These are phyloP conservation scores for Otus sunia DNA, from an alignment of 2,113 vertebrate genomes.

Conservation along the genomic window DNA sequence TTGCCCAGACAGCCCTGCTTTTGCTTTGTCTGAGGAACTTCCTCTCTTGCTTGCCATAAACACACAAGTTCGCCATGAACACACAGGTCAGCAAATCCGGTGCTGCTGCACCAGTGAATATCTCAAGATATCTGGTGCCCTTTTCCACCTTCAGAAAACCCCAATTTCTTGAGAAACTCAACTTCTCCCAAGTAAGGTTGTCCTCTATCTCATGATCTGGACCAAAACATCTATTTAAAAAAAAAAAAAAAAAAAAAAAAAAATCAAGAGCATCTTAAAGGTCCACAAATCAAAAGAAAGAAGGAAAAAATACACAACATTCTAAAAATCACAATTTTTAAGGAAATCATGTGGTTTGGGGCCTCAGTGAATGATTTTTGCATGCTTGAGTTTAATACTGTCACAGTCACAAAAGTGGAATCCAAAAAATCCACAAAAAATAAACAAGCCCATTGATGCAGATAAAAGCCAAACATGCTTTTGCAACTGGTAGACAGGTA, in stretches of 20 bases:
- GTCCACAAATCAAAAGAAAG: not conserved
- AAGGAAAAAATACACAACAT: not conserved
- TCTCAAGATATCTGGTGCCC: not conserved
- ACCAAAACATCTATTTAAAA: not conserved
- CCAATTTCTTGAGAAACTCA: not conserved
- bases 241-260: too few relatives aligned
- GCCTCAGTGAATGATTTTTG: not conserved
- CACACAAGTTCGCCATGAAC: not conserved
- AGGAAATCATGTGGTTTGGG: not conserved
- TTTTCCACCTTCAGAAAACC: not conserved
- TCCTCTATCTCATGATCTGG: not conserved
- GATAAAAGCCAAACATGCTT: not conserved
- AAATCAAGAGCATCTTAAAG: not conserved
- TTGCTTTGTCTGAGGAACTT: constrained; percentile 14
- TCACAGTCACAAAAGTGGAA: not conserved
- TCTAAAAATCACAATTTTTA: not conserved
- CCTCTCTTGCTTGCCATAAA: not conserved
- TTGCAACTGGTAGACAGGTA: not conserved
- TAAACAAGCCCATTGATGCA: not conserved
- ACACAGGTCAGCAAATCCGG: not conserved
- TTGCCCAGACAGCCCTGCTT: not conserved
- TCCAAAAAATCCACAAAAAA: not conserved
- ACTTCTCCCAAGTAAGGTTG: not conserved
- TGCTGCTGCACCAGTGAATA: not conserved
- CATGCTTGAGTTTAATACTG: not conserved